Evolutionary conservation across 2,888 invertebrate species (phyloP), one percentile per base, ranked within the genome.

Genomic region (Drosophila hamatofila): DNA sequence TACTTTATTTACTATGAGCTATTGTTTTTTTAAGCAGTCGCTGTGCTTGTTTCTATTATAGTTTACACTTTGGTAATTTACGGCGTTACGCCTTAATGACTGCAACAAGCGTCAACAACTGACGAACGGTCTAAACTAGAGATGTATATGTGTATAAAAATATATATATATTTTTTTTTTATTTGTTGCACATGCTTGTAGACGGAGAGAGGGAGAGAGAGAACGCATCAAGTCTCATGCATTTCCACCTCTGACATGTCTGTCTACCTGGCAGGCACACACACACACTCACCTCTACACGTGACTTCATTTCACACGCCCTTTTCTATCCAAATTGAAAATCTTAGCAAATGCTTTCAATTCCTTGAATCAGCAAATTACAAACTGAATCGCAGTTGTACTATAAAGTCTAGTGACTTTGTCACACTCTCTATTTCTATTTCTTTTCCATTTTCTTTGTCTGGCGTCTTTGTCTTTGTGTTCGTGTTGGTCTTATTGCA

Each of bases 51-150:
- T 69, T 58, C 27, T 62, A 59, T 63, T 71, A 56, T 70, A 70
- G 57, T 70, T 68, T 81, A 84, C 75, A 85, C 79, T 81, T 88
- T 81, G 83, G 75, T 80, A 80, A 85, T 88, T 84, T 77, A 82
- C 83, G 72, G 75, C 88, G 85, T 88, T 77, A 88, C 89, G 87
- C 85, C 81, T 89, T 88, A 89, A 88, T 88, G 89, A 78, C 67
- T 85, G 73, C 78, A 71, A 64, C 80, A 72, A 77, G 69, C 77
- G 77, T 78, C 77, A 81, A 67, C 76, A 70, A 80, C 68, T 73
- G 80, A 77, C 57, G 64, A 58, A 56, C 46, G 23, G 49, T 16
- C 59, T 25, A 67, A 58, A 60, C 49, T 54, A n/a, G 5, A 37
- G 16, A 52, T 52, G 35, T 52, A 35, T 23, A 21, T 9, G 23